Evolutionary conservation across 2,113 vertebrate genomes (phyloP).

Genomic region (Baryphthengus martii): DNA sequence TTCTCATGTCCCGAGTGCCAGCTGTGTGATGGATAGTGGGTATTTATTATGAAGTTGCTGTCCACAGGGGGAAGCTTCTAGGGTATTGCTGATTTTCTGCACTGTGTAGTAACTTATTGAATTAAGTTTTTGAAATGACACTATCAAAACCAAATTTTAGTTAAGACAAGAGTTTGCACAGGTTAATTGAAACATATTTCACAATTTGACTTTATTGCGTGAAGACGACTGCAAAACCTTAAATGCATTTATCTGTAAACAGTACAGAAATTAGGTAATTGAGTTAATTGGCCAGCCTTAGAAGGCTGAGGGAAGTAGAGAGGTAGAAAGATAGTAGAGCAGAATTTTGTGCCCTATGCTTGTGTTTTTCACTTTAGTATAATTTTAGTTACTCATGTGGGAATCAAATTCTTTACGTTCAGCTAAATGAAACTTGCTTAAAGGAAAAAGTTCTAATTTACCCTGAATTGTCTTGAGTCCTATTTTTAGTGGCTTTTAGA

Average conservation of each 20-base stretch:
- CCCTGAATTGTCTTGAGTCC: neutral
- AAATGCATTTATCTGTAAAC: neutral
- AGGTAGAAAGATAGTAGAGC: neutral
- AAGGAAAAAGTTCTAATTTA: neutral
- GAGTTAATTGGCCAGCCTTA: neutral
- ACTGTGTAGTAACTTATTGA: neutral
- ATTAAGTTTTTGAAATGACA: neutral
- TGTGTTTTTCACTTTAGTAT: neutral
- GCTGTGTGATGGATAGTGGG: neutral
- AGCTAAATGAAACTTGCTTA: neutral
- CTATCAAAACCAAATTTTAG: neutral
- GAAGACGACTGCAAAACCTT: neutral
- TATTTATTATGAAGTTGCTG: neutral
- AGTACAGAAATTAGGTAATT: neutral
- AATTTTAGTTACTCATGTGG: neutral
- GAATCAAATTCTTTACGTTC: neutral
- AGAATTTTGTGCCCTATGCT: neutral
- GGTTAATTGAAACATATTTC: neutral
- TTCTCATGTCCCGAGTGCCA: neutral
- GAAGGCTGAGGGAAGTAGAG: neutral
- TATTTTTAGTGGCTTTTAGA: neutral
- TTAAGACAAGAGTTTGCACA: neutral
- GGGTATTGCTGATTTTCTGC: neutral
- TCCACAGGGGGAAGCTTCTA: neutral
- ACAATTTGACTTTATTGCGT: neutral